Base-by-base conservation (phyloP, 1,140 invertebrate species). In the Lerema accius region DNA sequence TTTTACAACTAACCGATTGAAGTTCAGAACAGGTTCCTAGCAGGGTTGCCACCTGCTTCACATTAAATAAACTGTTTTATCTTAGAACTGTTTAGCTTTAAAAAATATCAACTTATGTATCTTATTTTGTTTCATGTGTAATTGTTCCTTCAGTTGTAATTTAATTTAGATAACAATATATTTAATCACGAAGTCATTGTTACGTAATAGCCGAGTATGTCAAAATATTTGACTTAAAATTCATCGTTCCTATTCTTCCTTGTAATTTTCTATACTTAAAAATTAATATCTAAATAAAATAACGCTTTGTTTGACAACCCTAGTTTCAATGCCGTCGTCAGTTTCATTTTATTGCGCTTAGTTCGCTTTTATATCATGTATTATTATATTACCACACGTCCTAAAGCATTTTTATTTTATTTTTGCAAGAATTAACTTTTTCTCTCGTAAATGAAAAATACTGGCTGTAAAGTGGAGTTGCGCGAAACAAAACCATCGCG, bases 1-100 rank as follows among this genome's bases (percentile, higher is more conserved):
- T 84, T 89, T 89, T 86, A 89, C 84, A 88, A 82, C 86, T 88
- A 86, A 87, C 69, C 84, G 79, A 86, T 84, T 80, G 79, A 80
- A 77, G 76, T 69, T 68, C 76, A 83, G 71, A 83, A 86, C 85
- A 71, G 86, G 81, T 86, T 87, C 66, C 56, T 9, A 42, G 10
- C 37, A 53, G 50, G 50, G 35, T 16, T 15, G 15, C 17, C 50
- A 53, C n/a, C n/a, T n/a, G n/a, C n/a, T n/a, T n/a, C n/a, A n/a
- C n/a, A n/a, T n/a, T n/a, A n/a, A n/a, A n/a, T n/a, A n/a, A n/a
- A n/a, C n/a, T n/a, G n/a, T n/a, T n/a, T n/a, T n/a, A n/a, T n/a
- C n/a, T n/a, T n/a, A n/a, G n/a, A n/a, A n/a, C n/a, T n/a, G n/a
- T n/a, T n/a, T n/a, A n/a, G n/a, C n/a, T n/a, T n/a, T n/a, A n/a